phyloP scores from a whole-genome alignment of 2,888 invertebrate species.

The Agonopterix alstromeriana region DNA sequence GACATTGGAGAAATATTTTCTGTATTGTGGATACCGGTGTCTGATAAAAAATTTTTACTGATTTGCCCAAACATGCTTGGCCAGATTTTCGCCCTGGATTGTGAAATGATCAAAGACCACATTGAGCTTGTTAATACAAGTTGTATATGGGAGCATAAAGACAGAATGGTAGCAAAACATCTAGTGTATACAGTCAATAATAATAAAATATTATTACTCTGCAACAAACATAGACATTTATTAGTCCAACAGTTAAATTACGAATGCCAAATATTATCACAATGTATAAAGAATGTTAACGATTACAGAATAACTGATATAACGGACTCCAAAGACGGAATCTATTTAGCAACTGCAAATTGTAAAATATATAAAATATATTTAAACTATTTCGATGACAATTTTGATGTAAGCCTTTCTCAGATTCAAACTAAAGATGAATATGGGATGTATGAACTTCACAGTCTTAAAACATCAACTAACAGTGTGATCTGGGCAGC shows the following conservation, averaged over 20 bases:
- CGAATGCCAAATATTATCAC: slow-evolving; percentile 29
- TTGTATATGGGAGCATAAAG: slow-evolving; percentile 44
- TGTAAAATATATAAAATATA: slow-evolving; percentile 38
- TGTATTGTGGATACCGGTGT: slow-evolving; percentile 38
- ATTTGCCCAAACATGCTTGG: slow-evolving; percentile 40
- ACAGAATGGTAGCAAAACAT: slow-evolving; percentile 41
- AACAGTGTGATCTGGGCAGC: slow-evolving; percentile 38
- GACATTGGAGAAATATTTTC: slow-evolving; percentile 31
- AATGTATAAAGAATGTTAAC: slow-evolving; percentile 44
- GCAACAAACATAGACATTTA: slow-evolving; percentile 55
- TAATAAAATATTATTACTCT: slow-evolving; percentile 38
- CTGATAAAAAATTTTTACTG: slow-evolving; percentile 26
- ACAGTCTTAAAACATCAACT: slow-evolving; percentile 33
- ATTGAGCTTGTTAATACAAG: slow-evolving; percentile 21
- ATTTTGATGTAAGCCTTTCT: slow-evolving; percentile 23
- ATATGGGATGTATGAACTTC: slow-evolving; percentile 33
- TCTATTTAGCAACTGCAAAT: slow-evolving; percentile 42
- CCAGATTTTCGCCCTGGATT: slow-evolving; percentile 33
- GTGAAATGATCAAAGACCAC: slow-evolving; percentile 20
- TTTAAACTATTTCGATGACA: slow-evolving; percentile 14
- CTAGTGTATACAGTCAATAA: slow-evolving; percentile 25
- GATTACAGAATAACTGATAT: slow-evolving; percentile 49
- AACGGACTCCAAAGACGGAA: slow-evolving; percentile 18
- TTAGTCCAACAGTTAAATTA: slow-evolving; percentile 36
- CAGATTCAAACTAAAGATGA: slow-evolving; percentile 33